Evolutionary conservation across 2,888 invertebrate genomes (phyloP), one percentile per base, ranked within the genome.

Genomic region (Schizotus pectinicornis): DNA sequence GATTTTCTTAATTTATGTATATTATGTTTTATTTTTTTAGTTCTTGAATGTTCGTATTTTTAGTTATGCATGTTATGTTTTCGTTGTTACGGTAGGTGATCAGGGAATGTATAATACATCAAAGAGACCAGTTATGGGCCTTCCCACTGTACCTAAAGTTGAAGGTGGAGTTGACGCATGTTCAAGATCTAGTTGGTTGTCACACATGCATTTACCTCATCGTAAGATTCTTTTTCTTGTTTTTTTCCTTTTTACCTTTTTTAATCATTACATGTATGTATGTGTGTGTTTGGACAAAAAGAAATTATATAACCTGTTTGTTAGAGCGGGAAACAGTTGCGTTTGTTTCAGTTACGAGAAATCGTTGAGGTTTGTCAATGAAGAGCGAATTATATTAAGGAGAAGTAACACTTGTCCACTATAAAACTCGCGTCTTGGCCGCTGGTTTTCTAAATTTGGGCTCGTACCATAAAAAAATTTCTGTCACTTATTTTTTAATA

Each of bases 181-280:
- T 69, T 83, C 85, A 51, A 79, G 86, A 64, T 80, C 83, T 60
- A 85, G 85, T 80, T 87, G 86, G 87, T 82, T 86, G 78, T 86
- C 86, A 64, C 84, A 86, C 77, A 85, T 86, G 82, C 84, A 84
- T 74, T 85, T 86, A 81, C 82, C 83, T 68, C 85, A 86, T 84
- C 82, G 86, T 86, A 86, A 86, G 86, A 83, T 82, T 82, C 75
- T 74, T 74, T 60, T 65, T 67, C 55, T 66, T 62, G 62, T 63
- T 55, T 61, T 68, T 57, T 62, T 61, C 63, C 58, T 61, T 55
- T 60, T 47, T 56, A 47, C 30, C 33, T 53, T 48, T 13, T 39
- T 58, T 51, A 33, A 38, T 50, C 39, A 22, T 8, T 39, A 63
- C 67, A 67, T 68, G 22, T 22, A 5, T 22, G 22, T 22, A 22